Evolutionary conservation across 1,140 invertebrate species (phyloP).

Genomic region (Drosophila quadrilineata): DNA sequence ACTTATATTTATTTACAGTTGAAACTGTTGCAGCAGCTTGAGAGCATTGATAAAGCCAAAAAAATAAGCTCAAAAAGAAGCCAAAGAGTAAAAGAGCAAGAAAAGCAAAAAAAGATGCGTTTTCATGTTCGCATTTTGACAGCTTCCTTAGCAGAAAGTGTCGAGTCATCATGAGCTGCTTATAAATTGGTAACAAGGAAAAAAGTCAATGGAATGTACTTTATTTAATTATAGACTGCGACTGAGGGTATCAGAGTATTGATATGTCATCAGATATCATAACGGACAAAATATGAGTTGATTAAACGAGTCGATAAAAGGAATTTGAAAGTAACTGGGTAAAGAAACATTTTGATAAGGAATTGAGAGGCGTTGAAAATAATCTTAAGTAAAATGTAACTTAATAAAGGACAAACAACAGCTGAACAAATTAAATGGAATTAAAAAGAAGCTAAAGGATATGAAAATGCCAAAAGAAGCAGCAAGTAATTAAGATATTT

Average conservation of each 20-base stretch:
- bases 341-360: no score
- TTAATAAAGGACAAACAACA: no score
- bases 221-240: conserved; percentile 1
- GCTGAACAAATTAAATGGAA: no score
- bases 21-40: conserved; percentile 11
- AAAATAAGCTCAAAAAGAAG: no score
- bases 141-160: conserved; percentile 11
- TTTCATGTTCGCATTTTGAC: conserved; percentile 4
- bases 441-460: no score
- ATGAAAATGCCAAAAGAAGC: no score
- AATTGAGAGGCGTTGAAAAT: no score
- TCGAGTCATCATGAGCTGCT: conserved; percentile 1
- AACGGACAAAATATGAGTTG: not conserved
- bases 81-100: no score
- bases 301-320: not conserved
- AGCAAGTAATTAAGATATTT: no score
- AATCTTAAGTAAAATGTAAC: no score
- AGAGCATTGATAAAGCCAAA: conserved; percentile 3
- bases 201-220: not conserved
- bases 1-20: conserved; percentile 8
- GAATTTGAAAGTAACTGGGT: no score
- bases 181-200: no score
- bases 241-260: not conserved
- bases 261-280: not conserved
- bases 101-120: conserved; percentile 4